Base-by-base conservation (phyloP, 1,140 invertebrate genomes). In the Periplaneta americana region DNA sequence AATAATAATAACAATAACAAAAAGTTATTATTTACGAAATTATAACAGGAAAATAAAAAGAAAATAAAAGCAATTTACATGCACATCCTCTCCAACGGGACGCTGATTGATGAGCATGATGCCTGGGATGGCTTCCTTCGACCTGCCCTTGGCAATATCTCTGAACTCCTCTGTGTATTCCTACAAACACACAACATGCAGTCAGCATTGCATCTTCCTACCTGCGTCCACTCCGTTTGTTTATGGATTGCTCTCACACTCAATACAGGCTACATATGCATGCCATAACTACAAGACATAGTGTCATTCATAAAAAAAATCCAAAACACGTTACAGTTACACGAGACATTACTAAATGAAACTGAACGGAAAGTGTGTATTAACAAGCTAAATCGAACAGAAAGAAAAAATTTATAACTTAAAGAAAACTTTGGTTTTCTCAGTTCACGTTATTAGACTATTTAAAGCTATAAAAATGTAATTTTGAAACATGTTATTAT, bases 31-130 rank as follows among this genome's bases (percentile, higher is more conserved):
- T 22, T 34, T 34, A 66, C 37, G 28, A 66, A 22, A 66, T n/a
- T 18, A 80, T 80, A 81, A 37, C 82, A 83, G 66, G 76, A 85
- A 83, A 80, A 79, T 79, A 81, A 78, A 82, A 82, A 83, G 76
- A 80, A 77, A 83, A 84, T 82, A 82, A 84, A 81, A 82, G 82
- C 78, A 34, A 83, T 90, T 92, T 95, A 96, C 95, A 94, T 97
- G 96, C 92, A 97, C 91, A 91, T 98, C 97, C 90, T 98, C 96
- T 89, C 94, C 94, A 86, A 98, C 97, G 82, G 95, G 95, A 85
- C 97, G 94, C 88, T 98, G 97, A 92, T 98, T 97, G 89, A 99
- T 97, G 85, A 99, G 93, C 81, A 96, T 98, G 89, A 99, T 98
- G 82, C 96, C 96, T 83, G 95, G 95, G 85, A 96, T 91, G 84